Base-by-base conservation (phyloP, 2,797 vertebrate species). In the Tadarida brasiliensis region DNA sequence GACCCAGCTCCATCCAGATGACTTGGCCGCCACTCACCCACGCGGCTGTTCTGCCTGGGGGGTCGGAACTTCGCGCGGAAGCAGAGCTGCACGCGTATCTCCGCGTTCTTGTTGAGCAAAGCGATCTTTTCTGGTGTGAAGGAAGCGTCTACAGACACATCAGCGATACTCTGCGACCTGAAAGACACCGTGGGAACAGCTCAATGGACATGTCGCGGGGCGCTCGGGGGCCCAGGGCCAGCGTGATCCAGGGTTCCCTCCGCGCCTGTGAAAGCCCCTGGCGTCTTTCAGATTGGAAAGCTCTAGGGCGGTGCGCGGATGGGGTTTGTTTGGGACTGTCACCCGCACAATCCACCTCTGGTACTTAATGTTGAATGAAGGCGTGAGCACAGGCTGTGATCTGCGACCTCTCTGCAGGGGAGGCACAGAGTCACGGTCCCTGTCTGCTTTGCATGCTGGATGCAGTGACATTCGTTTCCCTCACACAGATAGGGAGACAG, bases 91-190 rank as follows among this genome's bases (percentile, higher is more conserved):
- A 99, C 98, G 78, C 93, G 98, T 78, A 99, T 96, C 87, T 98
- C 97, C 61, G 99, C 99, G 81, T 98, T 98, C 98, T 99, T 99
- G 97, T 98, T 98, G 83, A 99, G 96, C 88, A 99, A 98, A 97
- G 97, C 99, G 96, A 99, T 99, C 98, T 99, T 99, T 49, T 99
- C 97, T 0, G 99, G 99, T 70, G 84, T 98, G 98, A 99, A 99
- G 33, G 98, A 98, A 49, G 98, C 98, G 76, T 91, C 96, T 65
- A 99, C 28, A 4, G 98, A 98, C 90, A 99, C 98, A 94, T 98
- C 97, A 47, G 99, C 99, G 94, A 99, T 98, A 83, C 98, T 98
- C 88, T 97, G 98, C 94, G 99, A 99, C 99, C 99, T 99, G 97
- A 98, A 98, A 98, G 94, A 96, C 59, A 97, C 19, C 94, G 97